These are phyloP conservation scores for Thymelicus lineola DNA, from an alignment of 2,888 invertebrate genomes.

Conservation along the genomic window DNA sequence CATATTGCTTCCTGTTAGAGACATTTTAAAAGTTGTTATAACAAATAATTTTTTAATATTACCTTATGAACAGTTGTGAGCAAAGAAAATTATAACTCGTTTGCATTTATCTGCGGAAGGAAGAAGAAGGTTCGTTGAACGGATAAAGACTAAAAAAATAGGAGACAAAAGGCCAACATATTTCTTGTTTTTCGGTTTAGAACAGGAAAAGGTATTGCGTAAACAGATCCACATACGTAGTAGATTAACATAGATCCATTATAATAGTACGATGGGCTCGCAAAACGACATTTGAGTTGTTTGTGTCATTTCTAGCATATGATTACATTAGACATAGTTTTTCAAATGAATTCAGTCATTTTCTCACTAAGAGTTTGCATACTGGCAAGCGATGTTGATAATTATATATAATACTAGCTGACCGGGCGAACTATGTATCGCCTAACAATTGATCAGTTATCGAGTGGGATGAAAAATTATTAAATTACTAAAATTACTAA, in stretches of 20 bases:
- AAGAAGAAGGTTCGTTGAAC: no score
- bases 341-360: slow-evolving; percentile 4
- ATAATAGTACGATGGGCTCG: slow-evolving; percentile 10
- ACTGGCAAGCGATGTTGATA: neutral
- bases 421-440: no score
- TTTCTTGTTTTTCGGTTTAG: neutral
- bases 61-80: no score
- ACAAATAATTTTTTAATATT: no score
- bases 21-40: no score
- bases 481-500: no score
- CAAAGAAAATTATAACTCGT: no score
- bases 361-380: slow-evolving; percentile 21
- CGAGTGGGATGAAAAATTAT: no score
- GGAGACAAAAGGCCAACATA: neutral
- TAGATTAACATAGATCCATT: slow-evolving; percentile 26
- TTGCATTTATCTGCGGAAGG: no score
- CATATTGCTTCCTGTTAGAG: no score
- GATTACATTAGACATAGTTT: neutral
- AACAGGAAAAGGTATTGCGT: slow-evolving; percentile 21
- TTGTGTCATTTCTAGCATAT: slow-evolving; percentile 29
- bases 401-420: neutral
- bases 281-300: slow-evolving; percentile 23
- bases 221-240: slow-evolving; percentile 26
- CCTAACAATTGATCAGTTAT: no score
- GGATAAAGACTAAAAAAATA: no score